Conservation (phyloP, 2,113 vertebrate genomes). For the Megaleporinus macrocephalus region DNA sequence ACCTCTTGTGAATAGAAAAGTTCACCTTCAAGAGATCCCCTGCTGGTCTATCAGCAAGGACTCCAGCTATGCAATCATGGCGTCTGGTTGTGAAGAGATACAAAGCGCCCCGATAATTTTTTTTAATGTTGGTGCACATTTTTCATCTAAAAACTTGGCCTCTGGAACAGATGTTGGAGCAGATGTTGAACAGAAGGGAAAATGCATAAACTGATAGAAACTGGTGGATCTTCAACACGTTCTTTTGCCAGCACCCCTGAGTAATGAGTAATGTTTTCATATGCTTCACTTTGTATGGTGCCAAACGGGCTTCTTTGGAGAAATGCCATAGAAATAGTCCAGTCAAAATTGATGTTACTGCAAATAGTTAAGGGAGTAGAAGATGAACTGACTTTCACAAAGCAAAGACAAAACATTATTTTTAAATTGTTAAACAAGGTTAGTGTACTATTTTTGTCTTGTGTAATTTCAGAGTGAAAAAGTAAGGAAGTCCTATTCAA, state of each 20-base stretch:
- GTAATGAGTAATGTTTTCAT: too few species aligned
- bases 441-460: too few species aligned
- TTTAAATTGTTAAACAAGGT: too few species aligned
- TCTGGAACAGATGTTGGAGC: constrained; percentile 7
- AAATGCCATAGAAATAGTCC: too few species aligned
- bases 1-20: constrained; percentile 28
- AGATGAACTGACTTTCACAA: too few species aligned
- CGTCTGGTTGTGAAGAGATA: constrained; percentile 44
- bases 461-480: too few species aligned
- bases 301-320: too few species aligned
- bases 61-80: constrained; percentile 57
- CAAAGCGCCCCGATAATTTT: constrained; percentile 56
- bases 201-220: constrained; percentile 9
- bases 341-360: not conserved
- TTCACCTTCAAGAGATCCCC: constrained; percentile 37
- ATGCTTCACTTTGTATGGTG: too few species aligned
- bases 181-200: constrained; percentile 37
- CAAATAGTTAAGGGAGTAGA: not conserved
- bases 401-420: too few species aligned
- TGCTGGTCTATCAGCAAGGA: constrained; percentile 39
- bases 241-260: constrained; percentile 11
- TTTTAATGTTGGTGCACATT: constrained; percentile 46
- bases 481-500: too few species aligned
- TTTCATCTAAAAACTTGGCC: constrained; percentile 53
- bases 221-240: constrained; percentile 34